These are phyloP conservation scores for Euplagia quadripunctaria DNA, from an alignment of 2,888 invertebrate species.

Conservation along the genomic window DNA sequence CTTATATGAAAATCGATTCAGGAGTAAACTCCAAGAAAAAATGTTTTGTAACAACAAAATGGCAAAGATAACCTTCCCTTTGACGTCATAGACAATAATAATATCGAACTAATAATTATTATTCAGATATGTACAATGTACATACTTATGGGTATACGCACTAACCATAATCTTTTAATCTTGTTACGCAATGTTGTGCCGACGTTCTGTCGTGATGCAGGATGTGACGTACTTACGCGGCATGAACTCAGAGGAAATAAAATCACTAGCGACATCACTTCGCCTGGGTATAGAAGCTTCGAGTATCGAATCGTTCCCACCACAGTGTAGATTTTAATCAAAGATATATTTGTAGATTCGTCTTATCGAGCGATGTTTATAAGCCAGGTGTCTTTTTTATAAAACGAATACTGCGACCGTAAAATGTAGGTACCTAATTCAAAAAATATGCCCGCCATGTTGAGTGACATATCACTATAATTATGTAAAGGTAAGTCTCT, in stretches of 20 bases:
- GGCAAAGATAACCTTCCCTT: neutral
- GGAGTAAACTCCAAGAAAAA: no score
- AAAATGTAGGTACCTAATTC: no score
- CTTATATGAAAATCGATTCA: no score
- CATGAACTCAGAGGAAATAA: neutral
- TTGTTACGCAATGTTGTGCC: conserved; percentile 5
- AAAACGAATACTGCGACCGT: no score
- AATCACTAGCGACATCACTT: neutral
- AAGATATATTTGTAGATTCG: no score
- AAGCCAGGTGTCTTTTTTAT: no score
- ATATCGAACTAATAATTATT: conserved; percentile 9
- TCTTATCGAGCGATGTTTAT: no score
- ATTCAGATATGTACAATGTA: neutral
- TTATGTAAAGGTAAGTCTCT: no score
- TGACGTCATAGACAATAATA: conserved; percentile 1
- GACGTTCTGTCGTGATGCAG: neutral
- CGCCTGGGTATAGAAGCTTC: neutral
- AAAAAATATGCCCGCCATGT: no score
- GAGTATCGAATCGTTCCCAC: neutral
- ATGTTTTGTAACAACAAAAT: no score
- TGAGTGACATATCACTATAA: no score
- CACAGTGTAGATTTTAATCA: no score
- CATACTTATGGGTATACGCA: neutral
- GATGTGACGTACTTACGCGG: neutral
- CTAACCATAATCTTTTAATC: conserved; percentile 12